These are phyloP conservation scores for Rousettus madagascariensis DNA, from an alignment of 2,797 vertebrate species.

Conservation along the genomic window DNA sequence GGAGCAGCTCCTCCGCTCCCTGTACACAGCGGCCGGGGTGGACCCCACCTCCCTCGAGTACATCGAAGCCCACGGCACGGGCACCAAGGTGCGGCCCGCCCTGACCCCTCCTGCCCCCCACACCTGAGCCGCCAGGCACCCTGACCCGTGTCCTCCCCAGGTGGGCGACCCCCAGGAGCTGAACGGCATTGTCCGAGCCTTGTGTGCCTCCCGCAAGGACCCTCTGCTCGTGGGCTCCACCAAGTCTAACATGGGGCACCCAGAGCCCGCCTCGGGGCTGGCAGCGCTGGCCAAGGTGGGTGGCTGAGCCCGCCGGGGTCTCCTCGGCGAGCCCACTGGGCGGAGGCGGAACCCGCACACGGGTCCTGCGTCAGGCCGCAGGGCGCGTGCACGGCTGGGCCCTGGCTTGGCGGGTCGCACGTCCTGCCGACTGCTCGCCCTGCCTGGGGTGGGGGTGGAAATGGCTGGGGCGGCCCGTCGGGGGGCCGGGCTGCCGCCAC, in stretches of 20 bases:
- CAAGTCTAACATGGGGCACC: slow-evolving; percentile 99
- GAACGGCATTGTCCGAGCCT: slow-evolving; percentile 89
- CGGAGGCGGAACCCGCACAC: too few species aligned
- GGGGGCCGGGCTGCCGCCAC: not conserved
- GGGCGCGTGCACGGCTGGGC: accelerated
- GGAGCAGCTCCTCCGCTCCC: slow-evolving; percentile 86
- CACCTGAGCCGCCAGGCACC: accelerated
- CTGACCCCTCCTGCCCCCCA: accelerated
- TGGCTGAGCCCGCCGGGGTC: accelerated
- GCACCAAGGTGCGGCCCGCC: slow-evolving; percentile 91
- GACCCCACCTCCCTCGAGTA: slow-evolving; percentile 92
- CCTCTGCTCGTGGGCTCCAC: slow-evolving; percentile 95
- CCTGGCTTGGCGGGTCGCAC: too few species aligned
- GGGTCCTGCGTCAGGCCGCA: not conserved
- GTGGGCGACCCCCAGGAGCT: slow-evolving; percentile 97
- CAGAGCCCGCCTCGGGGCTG: slow-evolving; percentile 96
- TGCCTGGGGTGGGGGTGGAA: not conserved
- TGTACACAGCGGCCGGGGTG: slow-evolving; percentile 88
- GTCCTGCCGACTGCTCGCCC: not conserved
- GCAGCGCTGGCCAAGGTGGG: slow-evolving; percentile 93
- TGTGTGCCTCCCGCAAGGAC: slow-evolving; percentile 87
- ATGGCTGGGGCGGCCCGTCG: not conserved
- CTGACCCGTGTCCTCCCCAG: slow-evolving; percentile 79
- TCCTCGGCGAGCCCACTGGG: too few species aligned
- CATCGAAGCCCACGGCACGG: slow-evolving; percentile 96